These are phyloP conservation scores for Chionodraco myersi DNA, from an alignment of 2,113 vertebrate genomes.

Conservation along the genomic window DNA sequence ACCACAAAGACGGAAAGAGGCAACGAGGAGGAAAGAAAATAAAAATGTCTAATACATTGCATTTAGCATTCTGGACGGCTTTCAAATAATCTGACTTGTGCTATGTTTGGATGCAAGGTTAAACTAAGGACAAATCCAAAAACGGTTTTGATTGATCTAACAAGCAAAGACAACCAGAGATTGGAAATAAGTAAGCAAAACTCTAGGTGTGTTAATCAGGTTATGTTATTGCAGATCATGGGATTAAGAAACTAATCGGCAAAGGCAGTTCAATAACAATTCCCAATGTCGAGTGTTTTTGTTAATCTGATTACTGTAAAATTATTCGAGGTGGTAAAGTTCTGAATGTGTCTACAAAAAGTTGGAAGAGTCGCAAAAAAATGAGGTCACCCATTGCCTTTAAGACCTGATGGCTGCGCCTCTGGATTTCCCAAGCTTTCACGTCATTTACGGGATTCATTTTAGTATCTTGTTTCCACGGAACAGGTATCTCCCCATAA, in stretches of 20 bases:
- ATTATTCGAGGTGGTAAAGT: background rate
- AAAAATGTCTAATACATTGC: background rate
- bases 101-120: background rate
- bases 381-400: slow-evolving; percentile 11
- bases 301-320: slow-evolving; percentile 33
- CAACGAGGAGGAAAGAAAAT: slow-evolving; percentile 1
- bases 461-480: slow-evolving; percentile 48
- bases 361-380: background rate
- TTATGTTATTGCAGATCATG: slow-evolving; percentile 36
- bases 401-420: background rate
- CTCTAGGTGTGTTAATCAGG: slow-evolving; percentile 24
- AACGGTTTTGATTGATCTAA: background rate
- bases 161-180: background rate
- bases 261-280: slow-evolving; percentile 2
- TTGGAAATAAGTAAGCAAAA: slow-evolving; percentile 1
- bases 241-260: slow-evolving; percentile 37
- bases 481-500: slow-evolving; percentile 35
- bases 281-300: background rate
- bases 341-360: background rate
- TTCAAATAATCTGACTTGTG: background rate
- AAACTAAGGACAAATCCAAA: background rate
- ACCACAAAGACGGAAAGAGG: slow-evolving; percentile 25
- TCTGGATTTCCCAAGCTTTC: slow-evolving; percentile 19
- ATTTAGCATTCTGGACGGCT: background rate
- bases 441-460: slow-evolving; percentile 33